Conservation (phyloP, 2,888 invertebrate genomes). For the Gymnocheta viridis region DNA sequence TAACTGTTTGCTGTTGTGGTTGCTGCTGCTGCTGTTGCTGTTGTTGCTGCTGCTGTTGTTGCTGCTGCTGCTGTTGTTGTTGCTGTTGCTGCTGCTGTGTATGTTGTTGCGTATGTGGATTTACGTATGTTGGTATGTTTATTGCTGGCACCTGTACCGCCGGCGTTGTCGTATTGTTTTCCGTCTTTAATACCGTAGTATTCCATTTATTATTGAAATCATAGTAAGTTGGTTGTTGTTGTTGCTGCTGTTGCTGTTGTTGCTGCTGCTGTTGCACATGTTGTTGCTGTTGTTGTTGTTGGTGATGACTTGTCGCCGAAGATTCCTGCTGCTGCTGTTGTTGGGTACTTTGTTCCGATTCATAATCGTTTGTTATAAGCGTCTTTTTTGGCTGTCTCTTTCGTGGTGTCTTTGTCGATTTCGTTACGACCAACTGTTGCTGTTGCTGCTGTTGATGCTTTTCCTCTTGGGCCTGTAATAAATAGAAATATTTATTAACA, state of each 20-base stretch:
- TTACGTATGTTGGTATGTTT: conserved; percentile 80
- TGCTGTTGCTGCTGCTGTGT: conserved; percentile 73
- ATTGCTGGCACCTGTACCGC: conserved; percentile 79
- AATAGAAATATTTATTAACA: conserved; percentile 58
- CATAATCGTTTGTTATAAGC: conserved; percentile 77
- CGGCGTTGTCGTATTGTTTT: conserved; percentile 77
- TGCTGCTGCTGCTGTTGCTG: conserved; percentile 75
- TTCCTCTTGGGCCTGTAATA: conserved; percentile 77
- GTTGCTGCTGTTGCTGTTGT: conserved; percentile 73
- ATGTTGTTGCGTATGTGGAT: conserved; percentile 82
- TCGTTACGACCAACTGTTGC: conserved; percentile 73
- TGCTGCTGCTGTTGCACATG: conserved; percentile 72
- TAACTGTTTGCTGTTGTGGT: conserved; percentile 72
- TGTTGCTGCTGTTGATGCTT: conserved; percentile 67
- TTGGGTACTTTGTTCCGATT: conserved; percentile 77
- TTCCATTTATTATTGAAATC: conserved; percentile 93
- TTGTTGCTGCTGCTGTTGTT: conserved; percentile 76
- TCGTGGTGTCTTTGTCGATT: conserved; percentile 80
- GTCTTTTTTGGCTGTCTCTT: conserved; percentile 81
- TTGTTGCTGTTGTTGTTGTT: conserved; percentile 79
- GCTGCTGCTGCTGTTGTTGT: conserved; percentile 84
- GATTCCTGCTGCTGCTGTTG: conserved; percentile 73
- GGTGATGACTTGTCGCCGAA: conserved; percentile 74
- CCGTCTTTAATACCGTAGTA: conserved; percentile 83
- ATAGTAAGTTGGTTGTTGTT: conserved; percentile 85